Percentiles rank a stretch among this genome's conserved stretches.
These are phyloP conservation scores for Tolypeutes matacus DNA, from an alignment of 2,797 vertebrate genomes.

Conservation along the genomic window DNA sequence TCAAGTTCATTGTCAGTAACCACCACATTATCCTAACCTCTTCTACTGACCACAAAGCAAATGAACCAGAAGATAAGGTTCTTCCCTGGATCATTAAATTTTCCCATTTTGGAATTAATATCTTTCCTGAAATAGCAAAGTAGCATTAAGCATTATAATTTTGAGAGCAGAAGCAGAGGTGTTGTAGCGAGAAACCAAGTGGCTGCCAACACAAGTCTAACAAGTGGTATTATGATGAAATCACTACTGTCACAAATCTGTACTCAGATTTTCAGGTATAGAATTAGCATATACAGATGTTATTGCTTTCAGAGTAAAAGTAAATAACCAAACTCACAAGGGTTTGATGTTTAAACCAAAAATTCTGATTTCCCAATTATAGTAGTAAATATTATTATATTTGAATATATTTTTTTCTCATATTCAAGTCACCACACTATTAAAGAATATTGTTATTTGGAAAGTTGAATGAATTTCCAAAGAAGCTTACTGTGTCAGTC, in stretches of 20 bases:
- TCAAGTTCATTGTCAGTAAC: constrained; percentile 80
- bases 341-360: background rate
- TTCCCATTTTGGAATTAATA: constrained; percentile 78
- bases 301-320: background rate
- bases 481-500: background rate
- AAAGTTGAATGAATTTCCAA: constrained; percentile 49
- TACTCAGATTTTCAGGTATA: background rate
- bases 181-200: background rate
- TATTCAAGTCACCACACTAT: background rate
- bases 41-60: constrained; percentile 71
- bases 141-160: constrained; percentile 43
- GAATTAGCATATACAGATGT: background rate
- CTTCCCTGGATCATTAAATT: constrained; percentile 75
- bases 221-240: background rate
- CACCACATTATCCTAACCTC: constrained; percentile 80
- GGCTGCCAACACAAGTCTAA: background rate
- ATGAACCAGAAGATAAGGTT: constrained; percentile 78
- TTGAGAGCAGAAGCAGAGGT: constrained; percentile 20
- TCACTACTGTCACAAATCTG: background rate
- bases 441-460: background rate
- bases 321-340: constrained; percentile 9
- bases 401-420: background rate
- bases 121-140: constrained; percentile 56
- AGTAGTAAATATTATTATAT: background rate
- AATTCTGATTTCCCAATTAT: background rate